Conservation (phyloP, 2,797 vertebrate genomes). For the Phrynocephalus guinanensis region DNA sequence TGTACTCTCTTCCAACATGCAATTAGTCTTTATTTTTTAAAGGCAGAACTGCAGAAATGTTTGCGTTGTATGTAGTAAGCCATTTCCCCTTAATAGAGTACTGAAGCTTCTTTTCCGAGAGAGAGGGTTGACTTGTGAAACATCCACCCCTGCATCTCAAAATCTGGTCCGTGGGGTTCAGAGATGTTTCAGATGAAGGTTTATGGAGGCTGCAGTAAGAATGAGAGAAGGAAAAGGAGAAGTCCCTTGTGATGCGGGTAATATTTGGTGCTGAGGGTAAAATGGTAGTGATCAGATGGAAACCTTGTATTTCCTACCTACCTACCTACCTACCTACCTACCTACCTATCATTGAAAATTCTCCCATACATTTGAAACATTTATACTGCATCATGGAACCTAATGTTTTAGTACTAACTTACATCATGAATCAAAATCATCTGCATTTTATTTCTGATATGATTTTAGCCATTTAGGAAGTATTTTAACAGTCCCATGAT, state of each 20-base stretch:
- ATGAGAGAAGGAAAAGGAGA: background rate
- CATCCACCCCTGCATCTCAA: no score
- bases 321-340: no score
- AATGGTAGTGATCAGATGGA: no score
- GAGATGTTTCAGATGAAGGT: background rate
- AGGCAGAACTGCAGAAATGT: background rate
- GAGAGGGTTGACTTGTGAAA: no score
- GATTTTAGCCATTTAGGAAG: background rate
- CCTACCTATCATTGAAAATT: background rate
- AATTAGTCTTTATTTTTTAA: no score
- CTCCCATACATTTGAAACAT: background rate
- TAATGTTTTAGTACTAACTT: background rate
- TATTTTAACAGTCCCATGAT: slow-evolving; percentile 21
- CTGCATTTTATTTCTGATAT: background rate
- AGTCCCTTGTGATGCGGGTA: no score
- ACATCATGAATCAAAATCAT: background rate
- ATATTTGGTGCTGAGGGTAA: no score
- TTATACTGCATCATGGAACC: background rate
- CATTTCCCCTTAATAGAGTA: no score
- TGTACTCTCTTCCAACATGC: no score
- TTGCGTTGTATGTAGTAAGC: background rate
- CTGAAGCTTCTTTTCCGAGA: no score
- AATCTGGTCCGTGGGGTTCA: background rate
- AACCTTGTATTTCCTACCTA: background rate
- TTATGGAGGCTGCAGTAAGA: background rate